A percentile compares a stretch with the other conserved stretches of the same genome.
Evolutionary conservation across 2,113 vertebrate genomes (phyloP).

Genomic region (Nicator chloris): DNA sequence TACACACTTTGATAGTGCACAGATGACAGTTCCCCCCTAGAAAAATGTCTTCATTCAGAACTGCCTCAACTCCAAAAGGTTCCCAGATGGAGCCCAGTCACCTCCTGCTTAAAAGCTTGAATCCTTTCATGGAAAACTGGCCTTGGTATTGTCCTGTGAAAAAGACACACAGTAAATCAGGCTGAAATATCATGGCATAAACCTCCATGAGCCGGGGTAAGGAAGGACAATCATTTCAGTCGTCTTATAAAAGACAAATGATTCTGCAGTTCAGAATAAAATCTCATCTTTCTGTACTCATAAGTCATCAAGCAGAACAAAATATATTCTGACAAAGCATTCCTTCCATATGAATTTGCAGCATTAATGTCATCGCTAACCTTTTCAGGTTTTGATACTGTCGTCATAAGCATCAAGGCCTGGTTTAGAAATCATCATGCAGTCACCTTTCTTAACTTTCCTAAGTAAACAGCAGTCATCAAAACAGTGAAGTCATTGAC

Average conservation of each 20-base stretch:
- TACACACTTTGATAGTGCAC: not conserved
- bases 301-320: slow-evolving; percentile 38
- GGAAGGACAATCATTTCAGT: slow-evolving; percentile 17
- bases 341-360: slow-evolving; percentile 3
- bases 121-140: slow-evolving; percentile 4
- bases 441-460: not conserved
- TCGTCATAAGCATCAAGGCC: not conserved
- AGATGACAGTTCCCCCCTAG: not conserved
- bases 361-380: not conserved
- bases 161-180: not conserved
- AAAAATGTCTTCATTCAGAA: not conserved
- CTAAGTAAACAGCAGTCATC: not conserved
- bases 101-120: not conserved
- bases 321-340: slow-evolving; percentile 23
- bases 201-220: not conserved
- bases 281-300: not conserved
- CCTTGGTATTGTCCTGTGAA: not conserved
- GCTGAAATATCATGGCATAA: not conserved
- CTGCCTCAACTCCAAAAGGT: not conserved
- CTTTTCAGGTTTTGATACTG: not conserved
- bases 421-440: not conserved
- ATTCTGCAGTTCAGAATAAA: slow-evolving; percentile 2
- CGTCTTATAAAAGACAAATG: not conserved
- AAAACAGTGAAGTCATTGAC: not conserved
- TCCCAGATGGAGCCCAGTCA: not conserved